Evolutionary conservation across 1,140 invertebrate genomes (phyloP).

Genomic region (Meloidogyne exigua): DNA sequence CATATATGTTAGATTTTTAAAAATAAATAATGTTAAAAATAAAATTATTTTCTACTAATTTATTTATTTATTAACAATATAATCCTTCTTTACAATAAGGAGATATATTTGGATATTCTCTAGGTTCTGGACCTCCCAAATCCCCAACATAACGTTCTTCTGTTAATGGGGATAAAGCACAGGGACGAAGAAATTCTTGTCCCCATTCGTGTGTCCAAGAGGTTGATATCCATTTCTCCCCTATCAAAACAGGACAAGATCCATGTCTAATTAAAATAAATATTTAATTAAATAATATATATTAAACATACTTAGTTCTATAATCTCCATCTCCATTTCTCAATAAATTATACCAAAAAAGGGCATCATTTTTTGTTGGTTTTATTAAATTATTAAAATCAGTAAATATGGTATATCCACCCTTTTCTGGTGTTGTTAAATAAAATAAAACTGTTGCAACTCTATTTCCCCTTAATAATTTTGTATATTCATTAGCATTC

Average conservation of each 20-base stretch:
- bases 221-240: conserved; percentile 93
- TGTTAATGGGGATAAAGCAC: conserved; percentile 65
- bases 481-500: not conserved
- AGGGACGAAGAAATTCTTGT: conserved; percentile 84
- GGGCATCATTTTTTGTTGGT: conserved; percentile 73
- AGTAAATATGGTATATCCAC: conserved; percentile 59
- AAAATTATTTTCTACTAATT: too few relatives aligned
- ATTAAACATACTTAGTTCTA: conserved; percentile 68
- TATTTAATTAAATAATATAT: not conserved
- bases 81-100: too few relatives aligned
- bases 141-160: too few relatives aligned
- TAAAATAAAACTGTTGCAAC: conserved; percentile 73
- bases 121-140: too few relatives aligned
- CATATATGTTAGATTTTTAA: too few relatives aligned
- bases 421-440: conserved; percentile 73
- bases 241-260: conserved; percentile 91
- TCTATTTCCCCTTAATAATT: conserved; percentile 74
- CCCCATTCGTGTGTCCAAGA: conserved; percentile 96
- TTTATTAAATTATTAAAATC: conserved; percentile 50
- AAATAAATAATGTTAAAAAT: too few relatives aligned
- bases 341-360: conserved; percentile 69
- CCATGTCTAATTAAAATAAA: conserved; percentile 68
- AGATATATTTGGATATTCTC: too few relatives aligned
- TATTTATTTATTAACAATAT: too few relatives aligned
- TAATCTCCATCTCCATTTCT: conserved; percentile 86